Evolutionary conservation across 2,797 vertebrate genomes (phyloP), one percentile per base, ranked within the genome.

Genomic region (Fistularia tabacaria): DNA sequence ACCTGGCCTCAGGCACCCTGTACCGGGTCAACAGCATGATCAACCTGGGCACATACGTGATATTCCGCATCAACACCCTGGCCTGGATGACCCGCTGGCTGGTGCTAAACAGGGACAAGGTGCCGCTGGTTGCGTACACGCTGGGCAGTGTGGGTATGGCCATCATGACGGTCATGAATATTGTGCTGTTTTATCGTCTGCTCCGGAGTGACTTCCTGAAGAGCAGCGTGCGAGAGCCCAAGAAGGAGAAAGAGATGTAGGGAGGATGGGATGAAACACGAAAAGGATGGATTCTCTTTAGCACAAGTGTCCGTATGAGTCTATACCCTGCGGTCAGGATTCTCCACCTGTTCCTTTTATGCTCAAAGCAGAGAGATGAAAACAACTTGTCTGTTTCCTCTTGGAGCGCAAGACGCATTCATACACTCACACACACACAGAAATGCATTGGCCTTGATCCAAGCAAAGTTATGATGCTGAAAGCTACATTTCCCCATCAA

Each of bases 61-160:
- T 95, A 66, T 98, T 98, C 63, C 91, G 93, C 76, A 94, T 98
- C 56, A 85, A 90, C 76, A 96, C 94, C 0, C 85, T 99, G 81
- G 93, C 93, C 67, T 98, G 94, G 94, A 95, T 98, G 95, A 92
- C 89, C 10, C 92, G 87, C 68, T 98, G 95, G 94, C 87, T 98
- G 74, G 89, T 94, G 73, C 76, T 85, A 45, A 94, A 97, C 56
- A 85, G 92, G 7, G 90, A 91, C n/a, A 92, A 86, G 0, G 66
- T 96, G 49, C 92, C 94, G 1, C 71, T 89, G 0, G 49, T 90
- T n/a, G 79, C 90, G 11, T 92, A 95, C 44, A 86, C 92, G 0
- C 80, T 96, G 38, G 91, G 93, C 81, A 93, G 90, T 0, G 86
- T 87, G 61, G 94, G 95, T 11, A 83, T 97, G 90, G 91, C 92